Evolutionary conservation across 2,888 invertebrate genomes (phyloP).

Genomic region (Notocelia uddmanniana): DNA sequence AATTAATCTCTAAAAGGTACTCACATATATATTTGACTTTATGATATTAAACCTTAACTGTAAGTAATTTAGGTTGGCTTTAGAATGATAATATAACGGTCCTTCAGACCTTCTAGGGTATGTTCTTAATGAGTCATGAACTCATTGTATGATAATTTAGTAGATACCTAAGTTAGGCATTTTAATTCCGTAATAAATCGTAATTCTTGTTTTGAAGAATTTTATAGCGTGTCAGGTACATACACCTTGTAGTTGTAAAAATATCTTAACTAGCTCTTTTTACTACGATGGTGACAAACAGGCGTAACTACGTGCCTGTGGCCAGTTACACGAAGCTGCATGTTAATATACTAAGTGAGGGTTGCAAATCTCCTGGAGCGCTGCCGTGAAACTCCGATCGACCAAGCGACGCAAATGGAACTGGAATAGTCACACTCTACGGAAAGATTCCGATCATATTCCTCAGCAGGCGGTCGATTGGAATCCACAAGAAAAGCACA

Average conservation of each 20-base stretch:
- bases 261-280: not conserved
- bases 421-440: no score
- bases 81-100: not conserved
- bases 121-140: slow-evolving; percentile 13
- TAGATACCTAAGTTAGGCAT: slow-evolving; percentile 6
- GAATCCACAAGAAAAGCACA: no score
- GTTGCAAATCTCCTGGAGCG: no score
- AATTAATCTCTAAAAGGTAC: not conserved
- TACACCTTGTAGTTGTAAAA: not conserved
- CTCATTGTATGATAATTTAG: slow-evolving; percentile 27
- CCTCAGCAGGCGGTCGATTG: no score
- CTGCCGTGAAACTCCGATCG: no score
- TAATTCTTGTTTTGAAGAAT: slow-evolving; percentile 13
- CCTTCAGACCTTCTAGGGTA: not conserved
- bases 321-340: no score
- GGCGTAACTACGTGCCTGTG: no score
- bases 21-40: not conserved
- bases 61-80: not conserved
- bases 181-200: not conserved
- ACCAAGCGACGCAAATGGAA: no score
- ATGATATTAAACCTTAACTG: not conserved
- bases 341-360: no score
- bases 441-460: no score
- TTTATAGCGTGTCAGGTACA: slow-evolving; percentile 15
- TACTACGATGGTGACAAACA: not conserved